Base-by-base conservation (phyloP, 1,140 invertebrate species). In the Saccostrea glomerata region DNA sequence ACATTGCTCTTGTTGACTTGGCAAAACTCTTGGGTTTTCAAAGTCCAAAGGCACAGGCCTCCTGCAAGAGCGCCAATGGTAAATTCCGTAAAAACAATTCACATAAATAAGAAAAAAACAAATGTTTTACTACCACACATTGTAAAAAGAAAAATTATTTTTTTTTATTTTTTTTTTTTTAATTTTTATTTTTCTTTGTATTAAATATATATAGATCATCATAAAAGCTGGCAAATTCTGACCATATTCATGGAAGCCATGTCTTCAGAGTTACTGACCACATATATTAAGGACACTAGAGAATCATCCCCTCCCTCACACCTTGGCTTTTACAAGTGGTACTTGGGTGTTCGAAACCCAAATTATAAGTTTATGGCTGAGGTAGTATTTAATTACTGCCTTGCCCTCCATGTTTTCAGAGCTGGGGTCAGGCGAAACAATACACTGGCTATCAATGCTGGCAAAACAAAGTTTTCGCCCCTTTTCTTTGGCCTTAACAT, bases 11-110 rank as follows among this genome's bases (percentile, higher is more conserved):
- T 23, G 60, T 56, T 13, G 87, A 88, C 77, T 20, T 85, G 2
- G 87, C 87, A 15, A 88, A 88, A 54, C 23, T 88, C n/a, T n/a
- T 88, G 30, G 87, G 87, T 23, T 88, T 88, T 23, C 60, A 77
- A 1, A 88, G 60, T 54, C 63, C 83, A 56, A 88, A 85, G 54
- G 83, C 83, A 17, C 54, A 70, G 23, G 13, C n/a, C 7, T 70
- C 30, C 20, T 88, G 82, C 66, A 36, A 85, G 36, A 66, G 55
- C 17, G 82, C 82, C 12, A 25, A 15, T 55, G 82, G 86, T 82
- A 73, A 73, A 30, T 73, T 73, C 23, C 13, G 15, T 9, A 66
- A 66, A 66, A 9, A 66, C 60, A 66, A 66, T 20, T 66, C 30
- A 66, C 47, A 36, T 36, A 36, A 47, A 47, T 47, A 47, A 47